Evolutionary conservation across 1,140 invertebrate genomes (phyloP).

Genomic region (Drosophila rufa): DNA sequence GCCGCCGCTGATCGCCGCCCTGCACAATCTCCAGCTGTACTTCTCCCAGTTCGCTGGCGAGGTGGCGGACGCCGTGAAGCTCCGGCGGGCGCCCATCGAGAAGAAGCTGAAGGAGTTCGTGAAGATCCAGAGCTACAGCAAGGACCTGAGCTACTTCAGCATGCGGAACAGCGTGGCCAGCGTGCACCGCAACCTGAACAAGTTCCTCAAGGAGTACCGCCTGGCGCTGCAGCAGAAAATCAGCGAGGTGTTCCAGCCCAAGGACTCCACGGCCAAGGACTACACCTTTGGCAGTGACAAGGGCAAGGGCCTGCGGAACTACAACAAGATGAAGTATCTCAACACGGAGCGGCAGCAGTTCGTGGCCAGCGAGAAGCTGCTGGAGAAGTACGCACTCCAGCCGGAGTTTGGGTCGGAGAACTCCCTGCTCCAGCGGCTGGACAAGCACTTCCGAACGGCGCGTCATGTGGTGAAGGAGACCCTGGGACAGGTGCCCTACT

Average conservation of each 20-base stretch:
- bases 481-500: constrained; percentile 87
- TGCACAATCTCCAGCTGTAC: constrained; percentile 95
- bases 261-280: constrained; percentile 76
- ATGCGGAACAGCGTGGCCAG: constrained; percentile 95
- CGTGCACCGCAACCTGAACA: constrained; percentile 94
- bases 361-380: constrained; percentile 62
- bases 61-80: constrained; percentile 88
- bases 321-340: constrained; percentile 58
- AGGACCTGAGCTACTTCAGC: constrained; percentile 97
- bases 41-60: constrained; percentile 91
- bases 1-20: constrained; percentile 86
- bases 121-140: constrained; percentile 97
- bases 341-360: constrained; percentile 64
- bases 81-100: constrained; percentile 92
- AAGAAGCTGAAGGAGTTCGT: constrained; percentile 97
- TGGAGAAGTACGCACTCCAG: constrained; percentile 41
- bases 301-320: constrained; percentile 52
- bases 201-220: constrained; percentile 93
- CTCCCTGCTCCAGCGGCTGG: constrained; percentile 58
- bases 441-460: constrained; percentile 87
- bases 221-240: constrained; percentile 85
- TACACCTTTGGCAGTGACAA: constrained; percentile 72
- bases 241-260: constrained; percentile 73
- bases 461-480: constrained; percentile 88
- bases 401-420: constrained; percentile 30